Percentiles rank a stretch among this genome's conserved stretches.
Conservation (phyloP, 2,113 vertebrate species). For the Amazona guildingii region DNA sequence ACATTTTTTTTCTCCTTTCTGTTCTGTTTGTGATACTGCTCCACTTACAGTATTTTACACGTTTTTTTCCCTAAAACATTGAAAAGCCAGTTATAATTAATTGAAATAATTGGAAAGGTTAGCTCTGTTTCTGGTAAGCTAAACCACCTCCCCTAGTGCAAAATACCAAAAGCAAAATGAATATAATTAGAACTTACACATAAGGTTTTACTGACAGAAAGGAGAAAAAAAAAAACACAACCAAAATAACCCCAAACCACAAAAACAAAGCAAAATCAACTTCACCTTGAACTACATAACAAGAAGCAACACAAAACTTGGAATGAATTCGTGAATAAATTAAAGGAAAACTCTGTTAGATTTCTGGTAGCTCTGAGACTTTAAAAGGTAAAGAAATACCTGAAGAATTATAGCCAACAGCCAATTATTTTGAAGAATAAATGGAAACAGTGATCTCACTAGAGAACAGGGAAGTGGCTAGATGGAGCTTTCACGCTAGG, state of each 20-base stretch:
- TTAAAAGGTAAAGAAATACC: neutral
- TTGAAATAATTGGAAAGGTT: neutral
- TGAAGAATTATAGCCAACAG: neutral
- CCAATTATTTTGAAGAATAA: neutral
- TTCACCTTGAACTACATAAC: neutral
- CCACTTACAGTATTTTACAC: neutral
- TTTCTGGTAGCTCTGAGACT: neutral
- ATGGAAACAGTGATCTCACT: neutral
- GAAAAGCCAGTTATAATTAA: neutral
- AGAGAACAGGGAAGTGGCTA: neutral
- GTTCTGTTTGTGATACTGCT: neutral
- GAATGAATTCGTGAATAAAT: neutral
- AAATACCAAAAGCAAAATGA: neutral
- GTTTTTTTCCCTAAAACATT: neutral
- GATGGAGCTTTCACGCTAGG: neutral
- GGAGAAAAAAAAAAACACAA: neutral
- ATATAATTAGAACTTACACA: neutral
- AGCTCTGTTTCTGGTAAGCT: neutral
- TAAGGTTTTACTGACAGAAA: neutral
- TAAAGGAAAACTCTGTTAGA: neutral
- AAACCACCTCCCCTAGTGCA: neutral
- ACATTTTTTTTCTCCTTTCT: neutral
- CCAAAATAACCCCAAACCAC: neutral
- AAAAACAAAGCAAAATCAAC: neutral
- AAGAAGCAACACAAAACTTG: neutral